Evolutionary conservation across 2,888 invertebrate species (phyloP), one percentile per base, ranked within the genome.

Genomic region (Mesorhabditis belari): DNA sequence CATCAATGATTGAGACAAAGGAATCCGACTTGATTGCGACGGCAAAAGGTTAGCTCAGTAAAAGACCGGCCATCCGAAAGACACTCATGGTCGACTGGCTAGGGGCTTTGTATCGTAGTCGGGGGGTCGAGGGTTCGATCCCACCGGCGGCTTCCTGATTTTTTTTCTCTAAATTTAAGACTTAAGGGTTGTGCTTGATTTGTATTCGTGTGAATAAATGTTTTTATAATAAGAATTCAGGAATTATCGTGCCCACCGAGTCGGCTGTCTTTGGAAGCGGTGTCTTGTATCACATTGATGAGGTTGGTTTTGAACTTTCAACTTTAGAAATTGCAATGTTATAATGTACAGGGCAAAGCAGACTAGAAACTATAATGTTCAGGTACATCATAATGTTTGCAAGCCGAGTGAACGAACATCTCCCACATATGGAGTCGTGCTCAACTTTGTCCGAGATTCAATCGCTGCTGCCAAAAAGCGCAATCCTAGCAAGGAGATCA

Each of bases 221-320:
- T 52, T 17, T 17, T 17, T 17, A 12, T 19, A 12, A 52, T 19
- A 9, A 52, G 9, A 9, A 2, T 51, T 17, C 4, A 57, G 69
- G 69, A 59, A 70, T 75, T 5, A 67, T 77, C 6, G 77, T 77
- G 4, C 75, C 77, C 1, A 62, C 65, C n/a, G 73, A 76, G 21
- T 74, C 74, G 0, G 77, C 73, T 3, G 67, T 71, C n/a, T 73
- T 76, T 54, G 75, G 69, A 3, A 65, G 66, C 58, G 77, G 77
- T 6, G 71, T 74, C 4, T 65, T 73, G 2, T 73, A 73, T 53
- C 73, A 73, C 60, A 73, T 73, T 17, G 73, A 71, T 29, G 73
- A 71, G 49, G 67, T 64, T 4, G 1, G 51, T 49, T 21, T 28
- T 9, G 12, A 17, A n/a, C n/a, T n/a, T n/a, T n/a, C n/a, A n/a